Conservation (phyloP, 2,113 vertebrate genomes). For the Menidia beryllina region DNA sequence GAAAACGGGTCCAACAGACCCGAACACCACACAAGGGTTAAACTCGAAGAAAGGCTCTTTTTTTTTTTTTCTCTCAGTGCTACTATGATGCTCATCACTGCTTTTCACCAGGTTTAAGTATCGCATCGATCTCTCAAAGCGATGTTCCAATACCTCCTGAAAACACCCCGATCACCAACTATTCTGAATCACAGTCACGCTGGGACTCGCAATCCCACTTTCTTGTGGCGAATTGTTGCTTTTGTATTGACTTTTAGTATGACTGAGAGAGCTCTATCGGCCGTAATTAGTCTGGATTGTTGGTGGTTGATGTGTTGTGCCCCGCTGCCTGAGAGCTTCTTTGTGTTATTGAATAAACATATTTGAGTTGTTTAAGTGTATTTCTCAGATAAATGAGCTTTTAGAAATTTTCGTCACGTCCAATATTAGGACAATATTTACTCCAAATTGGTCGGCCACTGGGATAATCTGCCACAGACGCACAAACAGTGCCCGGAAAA, state of each 20-base stretch:
- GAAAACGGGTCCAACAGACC: too few species aligned
- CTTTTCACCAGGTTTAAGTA: background rate
- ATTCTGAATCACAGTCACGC: constrained; percentile 16
- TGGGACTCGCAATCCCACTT: background rate
- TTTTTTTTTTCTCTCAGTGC: too few species aligned
- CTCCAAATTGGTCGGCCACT: background rate
- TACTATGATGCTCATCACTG: background rate
- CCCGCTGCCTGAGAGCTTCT: background rate
- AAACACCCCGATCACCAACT: constrained; percentile 2
- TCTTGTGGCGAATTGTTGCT: background rate
- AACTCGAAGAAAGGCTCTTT: background rate
- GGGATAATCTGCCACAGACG: background rate
- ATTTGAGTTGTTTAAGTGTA: constrained; percentile 8
- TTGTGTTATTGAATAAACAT: background rate
- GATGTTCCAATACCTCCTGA: background rate
- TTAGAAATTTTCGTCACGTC: background rate
- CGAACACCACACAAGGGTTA: too few species aligned
- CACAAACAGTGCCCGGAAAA: too few species aligned
- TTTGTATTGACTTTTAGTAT: constrained; percentile 3
- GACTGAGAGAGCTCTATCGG: background rate
- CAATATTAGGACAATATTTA: background rate
- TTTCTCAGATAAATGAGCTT: background rate
- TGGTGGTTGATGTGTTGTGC: constrained; percentile 5
- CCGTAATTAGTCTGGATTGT: constrained; percentile 4
- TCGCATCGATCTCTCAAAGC: constrained; percentile 2